Conservation (phyloP, 2,797 vertebrate species). For the Aulostomus chinensis region DNA sequence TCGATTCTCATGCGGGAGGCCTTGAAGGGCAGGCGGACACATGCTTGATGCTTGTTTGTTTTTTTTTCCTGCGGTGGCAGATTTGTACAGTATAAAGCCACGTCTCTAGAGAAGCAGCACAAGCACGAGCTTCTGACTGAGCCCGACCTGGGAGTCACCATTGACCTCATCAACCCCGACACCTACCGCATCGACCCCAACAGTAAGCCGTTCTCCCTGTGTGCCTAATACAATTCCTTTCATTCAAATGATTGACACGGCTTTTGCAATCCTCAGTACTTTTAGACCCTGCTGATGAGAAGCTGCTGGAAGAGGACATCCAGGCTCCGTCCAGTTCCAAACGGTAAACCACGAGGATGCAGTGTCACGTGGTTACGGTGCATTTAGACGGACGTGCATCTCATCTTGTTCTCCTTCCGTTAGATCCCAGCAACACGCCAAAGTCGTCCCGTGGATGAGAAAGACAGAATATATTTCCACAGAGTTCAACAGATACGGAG, state of each 20-base stretch:
- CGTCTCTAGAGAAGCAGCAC: conserved; percentile 95
- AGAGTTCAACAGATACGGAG: conserved; percentile 94
- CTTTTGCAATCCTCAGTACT: conserved; percentile 74
- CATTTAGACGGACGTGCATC: too few relatives aligned
- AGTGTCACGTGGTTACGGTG: neutral
- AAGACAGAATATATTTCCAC: conserved; percentile 97
- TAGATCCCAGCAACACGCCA: conserved; percentile 94
- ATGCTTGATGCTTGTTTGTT: neutral
- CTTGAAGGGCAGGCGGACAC: neutral
- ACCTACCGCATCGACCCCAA: conserved; percentile 91
- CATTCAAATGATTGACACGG: too few relatives aligned
- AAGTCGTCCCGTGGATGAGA: conserved; percentile 97
- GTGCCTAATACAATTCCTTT: neutral
- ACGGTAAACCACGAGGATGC: conserved; percentile 72
- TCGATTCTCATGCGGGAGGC: neutral
- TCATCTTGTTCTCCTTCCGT: too few relatives aligned
- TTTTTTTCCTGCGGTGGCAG: conserved; percentile 62
- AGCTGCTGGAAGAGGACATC: conserved; percentile 94
- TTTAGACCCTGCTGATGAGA: conserved; percentile 92
- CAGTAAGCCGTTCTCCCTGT: conserved; percentile 70
- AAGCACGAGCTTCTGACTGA: conserved; percentile 94
- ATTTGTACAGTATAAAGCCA: conserved; percentile 97
- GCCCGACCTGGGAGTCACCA: conserved; percentile 93
- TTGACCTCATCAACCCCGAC: conserved; percentile 96
- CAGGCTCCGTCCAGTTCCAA: conserved; percentile 94